A percentile compares a stretch with the other conserved stretches of the same genome.
phyloP scores from a whole-genome alignment of 2,888 invertebrate genomes.

The Eupeodes luniger region DNA sequence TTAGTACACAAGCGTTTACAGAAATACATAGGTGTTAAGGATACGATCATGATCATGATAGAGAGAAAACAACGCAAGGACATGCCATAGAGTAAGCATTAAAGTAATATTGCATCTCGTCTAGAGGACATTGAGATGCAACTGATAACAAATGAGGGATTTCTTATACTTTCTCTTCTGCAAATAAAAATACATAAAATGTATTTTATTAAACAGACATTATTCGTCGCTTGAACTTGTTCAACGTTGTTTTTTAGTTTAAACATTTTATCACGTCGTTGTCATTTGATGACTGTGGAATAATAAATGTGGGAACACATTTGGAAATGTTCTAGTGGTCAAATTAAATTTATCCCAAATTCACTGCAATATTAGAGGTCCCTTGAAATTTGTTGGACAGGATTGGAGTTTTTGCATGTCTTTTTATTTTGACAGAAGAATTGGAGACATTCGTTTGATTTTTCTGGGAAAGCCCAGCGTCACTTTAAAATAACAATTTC shows the following conservation, averaged over 20 bases:
- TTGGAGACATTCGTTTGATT: no score
- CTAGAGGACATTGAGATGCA: constrained; percentile 58
- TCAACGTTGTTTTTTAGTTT: neutral
- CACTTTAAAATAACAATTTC: no score
- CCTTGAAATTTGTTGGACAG: no score
- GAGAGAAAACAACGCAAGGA: constrained; percentile 32
- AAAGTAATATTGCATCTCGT: constrained; percentile 19
- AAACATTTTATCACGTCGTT: neutral
- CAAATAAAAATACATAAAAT: constrained; percentile 31
- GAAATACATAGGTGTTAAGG: constrained; percentile 62
- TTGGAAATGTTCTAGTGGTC: no score
- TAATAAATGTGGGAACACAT: neutral
- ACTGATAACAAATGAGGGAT: constrained; percentile 64
- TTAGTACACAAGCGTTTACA: constrained; percentile 15
- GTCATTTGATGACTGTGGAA: neutral
- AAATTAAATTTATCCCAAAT: no score
- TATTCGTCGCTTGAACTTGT: constrained; percentile 21
- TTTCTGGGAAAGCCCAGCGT: no score
- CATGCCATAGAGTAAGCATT: constrained; percentile 47
- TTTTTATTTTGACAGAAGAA: no score
- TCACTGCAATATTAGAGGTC: no score
- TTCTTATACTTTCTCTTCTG: constrained; percentile 49
- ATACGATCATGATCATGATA: constrained; percentile 69
- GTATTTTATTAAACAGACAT: neutral
- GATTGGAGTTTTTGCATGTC: no score